Base-by-base conservation (phyloP, 2,888 invertebrate species). In the Troides helena region DNA sequence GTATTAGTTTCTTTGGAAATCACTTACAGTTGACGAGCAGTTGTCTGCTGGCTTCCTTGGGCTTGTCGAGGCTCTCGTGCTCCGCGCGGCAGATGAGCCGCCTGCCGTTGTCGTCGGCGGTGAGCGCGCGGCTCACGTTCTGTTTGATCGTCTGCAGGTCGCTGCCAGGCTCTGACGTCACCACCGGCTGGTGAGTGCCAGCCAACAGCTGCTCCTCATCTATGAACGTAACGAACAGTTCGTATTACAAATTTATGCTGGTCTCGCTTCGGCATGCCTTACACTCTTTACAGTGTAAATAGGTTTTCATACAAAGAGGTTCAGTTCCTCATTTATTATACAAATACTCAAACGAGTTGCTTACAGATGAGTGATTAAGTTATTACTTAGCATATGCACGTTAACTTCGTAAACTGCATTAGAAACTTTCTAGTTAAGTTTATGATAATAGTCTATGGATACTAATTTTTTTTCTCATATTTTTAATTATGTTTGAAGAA, bases 71-170 rank as follows among this genome's bases (percentile, higher is more conserved):
- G 0, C 95, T 95, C 25, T 94, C 93, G 81, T 97, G 96, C 67
- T 93, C 93, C 0, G 95, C 95, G 1, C 95, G 93, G 84, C 97
- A 97, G 71, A 93, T 90, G 66, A 97, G 82, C 17, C 87, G 87
- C 77, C 93, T 94, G 17, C 94, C 95, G 80, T 95, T 94, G 76
- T 97, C 96, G 3, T 93, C 93, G 39, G 95, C 94, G 0, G 90
- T 85, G 68, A 97, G 84, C 14, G 82, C 87, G 69, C 94, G 92
- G 10, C 95, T 94, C 58, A 96, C 87, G 81, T 95, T 95, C 85
- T 95, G 95, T 23, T 93, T 85, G 70, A 95, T 94, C 39, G 95
- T 94, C 76, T 94, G 92, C 36, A 95, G 85, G 77, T 95, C 95
- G 25, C 93, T 83, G 60, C 85, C 93, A 0, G 93, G 91, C 21